Percentiles rank a stretch among this genome's conserved stretches.
Evolutionary conservation across 2,888 invertebrate genomes (phyloP).

Genomic region (Cheilosia vulpina): DNA sequence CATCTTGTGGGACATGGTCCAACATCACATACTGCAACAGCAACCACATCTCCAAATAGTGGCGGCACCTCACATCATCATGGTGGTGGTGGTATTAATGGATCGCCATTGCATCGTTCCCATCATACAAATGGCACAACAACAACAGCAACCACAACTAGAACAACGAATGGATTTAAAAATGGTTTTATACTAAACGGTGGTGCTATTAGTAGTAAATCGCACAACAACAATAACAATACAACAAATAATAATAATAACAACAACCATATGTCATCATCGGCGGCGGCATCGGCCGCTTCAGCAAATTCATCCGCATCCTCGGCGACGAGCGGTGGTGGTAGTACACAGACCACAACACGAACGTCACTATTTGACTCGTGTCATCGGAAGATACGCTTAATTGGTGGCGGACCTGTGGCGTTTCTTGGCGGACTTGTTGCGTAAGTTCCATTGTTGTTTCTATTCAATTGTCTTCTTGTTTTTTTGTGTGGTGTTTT

Average conservation of each 20-base stretch:
- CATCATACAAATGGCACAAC: constrained; percentile 65
- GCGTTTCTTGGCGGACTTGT: constrained; percentile 88
- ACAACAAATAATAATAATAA: constrained; percentile 65
- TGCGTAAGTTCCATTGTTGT: constrained; percentile 86
- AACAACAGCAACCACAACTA: constrained; percentile 44
- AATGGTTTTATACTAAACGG: constrained; percentile 73
- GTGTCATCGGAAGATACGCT: constrained; percentile 89
- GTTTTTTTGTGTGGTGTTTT: constrained; percentile 10
- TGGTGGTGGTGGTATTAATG: constrained; percentile 37
- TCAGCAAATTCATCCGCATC: constrained; percentile 67
- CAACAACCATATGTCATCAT: constrained; percentile 69
- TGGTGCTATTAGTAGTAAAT: constrained; percentile 70
- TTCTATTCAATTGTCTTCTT: constrained; percentile 32
- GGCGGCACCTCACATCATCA: constrained; percentile 53
- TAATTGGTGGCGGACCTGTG: constrained; percentile 88
- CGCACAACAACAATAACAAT: constrained; percentile 72
- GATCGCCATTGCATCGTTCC: constrained; percentile 65
- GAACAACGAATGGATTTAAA: constrained; percentile 73
- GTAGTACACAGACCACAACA: constrained; percentile 82
- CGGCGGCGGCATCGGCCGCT: constrained; percentile 53
- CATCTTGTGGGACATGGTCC: constrained; percentile 83
- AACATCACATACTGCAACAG: constrained; percentile 77
- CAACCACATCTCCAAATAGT: constrained; percentile 56
- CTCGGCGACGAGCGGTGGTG: constrained; percentile 52
- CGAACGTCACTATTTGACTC: constrained; percentile 88